Evolutionary conservation across 2,888 invertebrate species (phyloP).

Genomic region (Cheilosia vulpina): DNA sequence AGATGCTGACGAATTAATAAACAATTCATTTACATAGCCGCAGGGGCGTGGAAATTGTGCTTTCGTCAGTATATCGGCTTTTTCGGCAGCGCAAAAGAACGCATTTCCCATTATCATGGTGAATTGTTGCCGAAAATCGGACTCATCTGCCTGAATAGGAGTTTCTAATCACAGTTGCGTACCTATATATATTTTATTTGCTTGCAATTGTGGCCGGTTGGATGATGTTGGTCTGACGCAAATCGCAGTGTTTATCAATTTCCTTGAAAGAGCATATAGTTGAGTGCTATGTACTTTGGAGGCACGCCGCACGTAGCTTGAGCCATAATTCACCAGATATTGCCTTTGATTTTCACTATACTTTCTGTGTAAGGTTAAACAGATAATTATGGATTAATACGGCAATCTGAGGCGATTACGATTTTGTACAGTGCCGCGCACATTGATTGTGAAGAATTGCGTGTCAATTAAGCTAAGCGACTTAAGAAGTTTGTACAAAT

Average conservation of each 20-base stretch:
- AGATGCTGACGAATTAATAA: too few relatives aligned
- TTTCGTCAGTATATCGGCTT: background rate
- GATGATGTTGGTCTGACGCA: constrained; percentile 11
- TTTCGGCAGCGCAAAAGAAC: constrained; percentile 7
- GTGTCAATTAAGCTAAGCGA: too few relatives aligned
- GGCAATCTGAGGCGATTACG: constrained; percentile 20
- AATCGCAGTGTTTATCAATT: constrained; percentile 11
- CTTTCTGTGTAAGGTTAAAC: constrained; percentile 29
- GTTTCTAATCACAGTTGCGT: constrained; percentile 1
- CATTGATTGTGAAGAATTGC: background rate
- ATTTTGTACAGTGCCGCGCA: background rate
- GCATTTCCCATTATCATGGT: constrained; percentile 8
- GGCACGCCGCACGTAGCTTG: background rate
- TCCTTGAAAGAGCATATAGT: background rate
- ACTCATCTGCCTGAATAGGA: constrained; percentile 25
- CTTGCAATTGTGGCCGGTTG: background rate
- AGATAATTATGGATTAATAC: background rate
- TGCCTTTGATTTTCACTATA: constrained; percentile 1
- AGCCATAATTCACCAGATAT: constrained; percentile 8
- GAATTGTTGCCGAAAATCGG: background rate
- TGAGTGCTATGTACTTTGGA: constrained; percentile 11
- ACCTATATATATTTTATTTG: background rate
- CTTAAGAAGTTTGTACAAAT: too few relatives aligned
- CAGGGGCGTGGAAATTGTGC: background rate
- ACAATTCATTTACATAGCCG: background rate